These are phyloP conservation scores for Rhizomys pruinosus DNA, from an alignment of 2,113 vertebrate species.

Conservation along the genomic window DNA sequence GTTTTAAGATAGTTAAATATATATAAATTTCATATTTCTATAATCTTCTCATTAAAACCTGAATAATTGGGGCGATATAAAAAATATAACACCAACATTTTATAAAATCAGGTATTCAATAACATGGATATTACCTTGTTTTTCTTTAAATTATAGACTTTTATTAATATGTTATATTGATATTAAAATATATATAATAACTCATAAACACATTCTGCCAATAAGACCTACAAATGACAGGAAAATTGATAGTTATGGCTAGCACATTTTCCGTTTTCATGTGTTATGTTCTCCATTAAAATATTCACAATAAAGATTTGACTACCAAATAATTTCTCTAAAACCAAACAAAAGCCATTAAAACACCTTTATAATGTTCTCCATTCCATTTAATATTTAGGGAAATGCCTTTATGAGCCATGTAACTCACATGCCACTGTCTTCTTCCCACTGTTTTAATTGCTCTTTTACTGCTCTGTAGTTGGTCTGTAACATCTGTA, in stretches of 20 bases:
- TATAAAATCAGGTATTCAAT: slow-evolving; percentile 56
- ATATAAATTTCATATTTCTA: slow-evolving; percentile 52
- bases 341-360: slow-evolving; percentile 79
- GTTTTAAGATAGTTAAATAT: slow-evolving; percentile 67
- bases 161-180: slow-evolving; percentile 61
- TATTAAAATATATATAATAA: slow-evolving; percentile 62
- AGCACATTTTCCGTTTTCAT: slow-evolving; percentile 57
- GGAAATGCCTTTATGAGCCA: slow-evolving; percentile 82
- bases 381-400: slow-evolving; percentile 80
- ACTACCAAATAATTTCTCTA: slow-evolving; percentile 55
- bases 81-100: slow-evolving; percentile 30
- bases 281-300: slow-evolving; percentile 53
- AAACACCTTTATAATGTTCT: slow-evolving; percentile 70
- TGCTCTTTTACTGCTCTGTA: slow-evolving; percentile 92
- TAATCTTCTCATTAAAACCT: slow-evolving; percentile 63
- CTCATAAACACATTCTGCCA: slow-evolving; percentile 36
- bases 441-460: slow-evolving; percentile 91
- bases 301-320: slow-evolving; percentile 63
- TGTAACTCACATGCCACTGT: slow-evolving; percentile 89
- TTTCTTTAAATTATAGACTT: slow-evolving; percentile 54
- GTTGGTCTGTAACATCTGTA: slow-evolving; percentile 93
- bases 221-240: slow-evolving; percentile 30
- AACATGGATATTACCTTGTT: slow-evolving; percentile 56
- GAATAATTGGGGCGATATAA: slow-evolving; percentile 29
- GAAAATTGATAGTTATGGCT: slow-evolving; percentile 49